Conservation (phyloP, 2,113 vertebrate species). For the Guaruba guarouba region DNA sequence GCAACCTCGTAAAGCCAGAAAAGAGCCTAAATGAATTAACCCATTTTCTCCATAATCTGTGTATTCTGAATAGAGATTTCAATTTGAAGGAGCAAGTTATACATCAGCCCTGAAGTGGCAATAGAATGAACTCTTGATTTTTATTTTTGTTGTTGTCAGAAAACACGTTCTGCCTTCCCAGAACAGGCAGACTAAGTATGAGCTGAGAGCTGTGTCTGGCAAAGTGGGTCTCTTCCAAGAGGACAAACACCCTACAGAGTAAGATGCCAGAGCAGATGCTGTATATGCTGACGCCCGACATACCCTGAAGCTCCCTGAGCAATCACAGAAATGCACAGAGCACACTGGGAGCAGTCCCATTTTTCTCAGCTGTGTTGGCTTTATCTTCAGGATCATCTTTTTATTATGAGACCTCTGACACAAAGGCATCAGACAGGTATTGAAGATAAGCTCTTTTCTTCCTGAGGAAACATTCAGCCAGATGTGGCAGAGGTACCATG, state of each 20-base stretch:
- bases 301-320: not conserved
- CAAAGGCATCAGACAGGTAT: not conserved
- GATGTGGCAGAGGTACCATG: not conserved
- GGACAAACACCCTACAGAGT: not conserved
- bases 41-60: not conserved
- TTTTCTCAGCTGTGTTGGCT: not conserved
- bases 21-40: not conserved
- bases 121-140: not conserved
- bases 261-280: constrained; percentile 9
- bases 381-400: not conserved
- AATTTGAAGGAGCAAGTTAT: not conserved
- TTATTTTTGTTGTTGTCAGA: not conserved
- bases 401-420: not conserved
- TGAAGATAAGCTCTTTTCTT: not conserved
- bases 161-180: not conserved
- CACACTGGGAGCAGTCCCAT: not conserved
- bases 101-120: not conserved
- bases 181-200: not conserved
- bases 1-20: not conserved
- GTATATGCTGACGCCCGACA: not conserved
- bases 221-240: not conserved
- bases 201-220: not conserved
- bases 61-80: not conserved
- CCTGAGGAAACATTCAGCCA: not conserved
- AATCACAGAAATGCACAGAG: not conserved